Base-by-base conservation (phyloP, 2,888 invertebrate species). In the Epicampocera succincta region DNA sequence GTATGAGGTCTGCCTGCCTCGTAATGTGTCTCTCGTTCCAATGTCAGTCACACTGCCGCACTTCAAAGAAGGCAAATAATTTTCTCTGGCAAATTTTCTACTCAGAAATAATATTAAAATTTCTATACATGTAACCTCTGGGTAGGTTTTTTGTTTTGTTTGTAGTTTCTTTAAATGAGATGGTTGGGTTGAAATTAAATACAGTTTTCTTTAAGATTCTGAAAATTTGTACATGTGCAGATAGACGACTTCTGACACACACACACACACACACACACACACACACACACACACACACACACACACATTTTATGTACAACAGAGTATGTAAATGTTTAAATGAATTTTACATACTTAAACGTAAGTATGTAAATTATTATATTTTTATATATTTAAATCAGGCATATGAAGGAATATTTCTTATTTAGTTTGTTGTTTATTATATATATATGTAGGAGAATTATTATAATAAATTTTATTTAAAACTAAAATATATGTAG, bases 151-250 rank as follows among this genome's bases (percentile, higher is more conserved):
- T 42, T 25, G 38, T 11, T 29, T 4, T 1, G 12, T 29, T 44
- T 42, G 1, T 13, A 46, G 33, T 61, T 72, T 61, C 61, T 52
- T 44, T 15, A 48, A 68, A 66, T 4, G 38, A 19, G 1, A 25
- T 66, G 73, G 46, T 21, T 54, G 42, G 65, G 21, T 65, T 48
- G 46, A 65, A 46, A 68, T 66, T 68, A 66, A 61, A 52, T 68
- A 42, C 42, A 76, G 25, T 66, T 60, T 68, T 66, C 58, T 75
- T 68, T 19, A 66, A 66, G 75, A 68, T 50, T 58, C 46, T 19
- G 13, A n/a, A 73, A 44, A 44, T 58, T 8, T 63, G 19, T 56
- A 12, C 29, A 44, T 63, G 25, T 38, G 15, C 52, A 25, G 50
- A n/a, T 33, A 21, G 65, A 33, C 29, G n/a, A 56, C 5, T 29